Base-by-base conservation (phyloP, 1,140 invertebrate species). In the Panulirus ornatus region DNA sequence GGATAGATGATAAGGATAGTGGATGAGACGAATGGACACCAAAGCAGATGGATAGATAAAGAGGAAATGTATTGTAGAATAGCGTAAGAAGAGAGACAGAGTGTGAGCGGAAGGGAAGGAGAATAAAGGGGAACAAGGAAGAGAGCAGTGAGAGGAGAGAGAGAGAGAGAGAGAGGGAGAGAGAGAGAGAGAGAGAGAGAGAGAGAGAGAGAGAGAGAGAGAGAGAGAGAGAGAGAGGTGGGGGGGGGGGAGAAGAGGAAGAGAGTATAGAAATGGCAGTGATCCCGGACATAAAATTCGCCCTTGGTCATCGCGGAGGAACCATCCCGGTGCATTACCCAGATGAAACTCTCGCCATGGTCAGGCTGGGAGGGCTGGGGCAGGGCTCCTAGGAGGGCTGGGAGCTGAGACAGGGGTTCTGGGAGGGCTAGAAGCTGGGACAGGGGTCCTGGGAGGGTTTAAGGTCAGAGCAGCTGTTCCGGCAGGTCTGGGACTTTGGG, bases 201-300 rank as follows among this genome's bases (percentile, higher is more conserved):
- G 16, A 14, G 36, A 14, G 16, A n/a, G 22, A n/a, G 71, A n/a
- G 40, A n/a, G 40, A n/a, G 71, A 16, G 71, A 47, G n/a, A 27
- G 75, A n/a, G 16, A 47, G 36, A 38, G 71, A 38, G 71, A 36
- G 71, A 73, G 71, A 34, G 34, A 36, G 71, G n/a, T n/a, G 71
- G 30, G n/a, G 14, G 75, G 8, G 16, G 30, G 36, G 19, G 71
- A 38, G 71, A 36, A 73, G 71, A 34, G 34, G 30, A 30, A 36
- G 71, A 36, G 63, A 34, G 30, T 66, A 5, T 6, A 34, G 63
- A 8, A n/a, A 8, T 8, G 30, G 14, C 51, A 54, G 9, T 54
- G 22, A 54, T 8, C 36, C 36, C 71, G 36, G 16, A 22, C 71
- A 9, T 42, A 38, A 40, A 42, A 75, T 75, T 40, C 71, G 16